Conservation (phyloP, 2,113 vertebrate genomes). For the Paedocypris sp. region DNA sequence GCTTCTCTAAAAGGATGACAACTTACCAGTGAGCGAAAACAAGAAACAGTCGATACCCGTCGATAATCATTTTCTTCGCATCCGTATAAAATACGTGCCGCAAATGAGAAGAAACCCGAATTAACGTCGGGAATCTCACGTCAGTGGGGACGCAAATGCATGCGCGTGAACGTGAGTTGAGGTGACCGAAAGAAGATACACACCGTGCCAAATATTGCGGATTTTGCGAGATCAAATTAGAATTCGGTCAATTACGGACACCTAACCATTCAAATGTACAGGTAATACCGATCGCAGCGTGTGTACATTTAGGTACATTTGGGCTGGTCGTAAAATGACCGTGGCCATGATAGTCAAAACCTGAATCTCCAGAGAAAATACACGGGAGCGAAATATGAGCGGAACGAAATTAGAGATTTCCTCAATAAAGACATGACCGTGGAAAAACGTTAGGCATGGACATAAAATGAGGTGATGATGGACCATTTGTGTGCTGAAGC, state of each 20-base stretch:
- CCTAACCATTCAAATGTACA: conserved; percentile 31
- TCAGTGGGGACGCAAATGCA: conserved; percentile 18
- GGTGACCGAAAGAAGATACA: conserved; percentile 43
- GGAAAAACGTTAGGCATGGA: conserved; percentile 43
- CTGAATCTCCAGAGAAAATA: conserved; percentile 36
- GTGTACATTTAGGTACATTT: conserved; percentile 23
- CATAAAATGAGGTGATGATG: conserved; percentile 36
- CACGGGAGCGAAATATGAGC: conserved; percentile 20
- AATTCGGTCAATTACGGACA: conserved; percentile 2
- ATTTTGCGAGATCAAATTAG: conserved; percentile 66
- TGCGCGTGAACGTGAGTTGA: conserved; percentile 38
- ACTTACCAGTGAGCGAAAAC: conserved; percentile 37
- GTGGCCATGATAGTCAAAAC: conserved; percentile 36
- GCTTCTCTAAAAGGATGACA: conserved; percentile 43
- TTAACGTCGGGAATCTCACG: conserved; percentile 23
- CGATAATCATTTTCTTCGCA: conserved; percentile 18
- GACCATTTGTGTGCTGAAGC: conserved; percentile 33
- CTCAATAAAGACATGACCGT: conserved; percentile 30
- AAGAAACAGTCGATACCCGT: conserved; percentile 21
- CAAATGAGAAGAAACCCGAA: conserved; percentile 33
- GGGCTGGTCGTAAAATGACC: conserved; percentile 25
- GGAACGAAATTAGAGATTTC: conserved; percentile 47
- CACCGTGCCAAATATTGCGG: conserved; percentile 65
- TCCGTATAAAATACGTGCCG: conserved; percentile 34
- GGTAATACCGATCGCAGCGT: conserved; percentile 26